Evolutionary conservation across 2,797 vertebrate species (phyloP), one percentile per base, ranked within the genome.

Genomic region (Myioborus melanocephalus): DNA sequence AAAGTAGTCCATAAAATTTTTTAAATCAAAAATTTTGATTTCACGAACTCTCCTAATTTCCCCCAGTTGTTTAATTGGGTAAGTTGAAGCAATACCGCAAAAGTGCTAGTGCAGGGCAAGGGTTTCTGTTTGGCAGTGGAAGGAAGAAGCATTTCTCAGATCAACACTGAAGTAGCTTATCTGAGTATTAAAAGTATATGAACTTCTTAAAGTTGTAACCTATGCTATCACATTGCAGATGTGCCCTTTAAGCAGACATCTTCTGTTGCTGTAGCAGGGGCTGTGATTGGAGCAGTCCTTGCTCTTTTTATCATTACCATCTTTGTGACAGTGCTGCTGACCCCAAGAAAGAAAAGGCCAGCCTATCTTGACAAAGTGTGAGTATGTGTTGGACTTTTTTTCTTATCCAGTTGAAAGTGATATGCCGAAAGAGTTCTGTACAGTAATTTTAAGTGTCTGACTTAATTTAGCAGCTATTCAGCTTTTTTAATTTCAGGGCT

Each of bases 361-460:
- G 96, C 98, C 82, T 98, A 98, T 90, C 97, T 98, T 41, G 99
- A 99, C 97, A 99, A 99, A 99, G 98, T 99, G 99, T 99, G 98
- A 98, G 99, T 99, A 96, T 73, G 44, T 7, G 21, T 80, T 89
- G 18, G 23, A 28, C 30, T 53, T 22, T 57, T 73, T 44, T 61
- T 55, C 3, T 8, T n/a, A 10, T 35, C 57, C n/a, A 65, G 1
- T 24, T 94, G 10, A 87, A 86, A 81, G 28, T 10, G 65, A 5
- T 86, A 56, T 43, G 22, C 16, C 41, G 22, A 73, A 72, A 78
- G 16, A 2, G 2, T 77, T 88, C 32, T 85, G 4, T 65, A 6
- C 21, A 6, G 41, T 24, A 64, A 12, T 69, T 47, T 47, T 28
- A 59, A 39, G 28, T 17, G 7, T 63, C 37, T 50, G 18, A 60